Evolutionary conservation across 2,113 vertebrate species (phyloP), one percentile per base, ranked within the genome.

Genomic region (Vidua chalybeata): DNA sequence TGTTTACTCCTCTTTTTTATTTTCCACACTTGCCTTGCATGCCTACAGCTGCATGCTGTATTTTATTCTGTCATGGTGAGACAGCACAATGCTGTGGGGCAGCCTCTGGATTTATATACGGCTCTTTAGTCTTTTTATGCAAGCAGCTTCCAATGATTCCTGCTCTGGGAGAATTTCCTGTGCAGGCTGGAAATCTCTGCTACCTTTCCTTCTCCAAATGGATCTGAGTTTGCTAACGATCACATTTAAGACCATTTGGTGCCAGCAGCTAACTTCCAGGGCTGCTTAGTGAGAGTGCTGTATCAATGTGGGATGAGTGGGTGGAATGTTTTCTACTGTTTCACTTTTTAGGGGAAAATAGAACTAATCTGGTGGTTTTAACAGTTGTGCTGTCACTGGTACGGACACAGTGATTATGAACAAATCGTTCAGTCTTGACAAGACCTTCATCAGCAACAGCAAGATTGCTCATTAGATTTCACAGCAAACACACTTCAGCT

Each of bases 281-380:
- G 71, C 87, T 92, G 89, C 89, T 91, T 56, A 91, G 77, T 66
- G 87, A 97, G 79, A 17, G 24, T 79, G 49, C 74, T 43, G 14
- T 33, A 87, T 45, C 74, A 75, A 14, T 79, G 87, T 21, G 27
- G 84, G 61, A 87, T 89, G 93, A 95, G 95, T 91, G 89, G 91
- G 93, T 87, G 80, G 93, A 94, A 91, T 96, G 94, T 95, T 96
- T 97, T 94, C 93, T 79, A 58, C 94, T 94, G 80, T 94, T 95
- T 96, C 92, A 90, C 39, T 92, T 93, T 87, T 94, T 46, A 82
- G n/a, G 49, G 71, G 84, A 91, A 95, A 94, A 96, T 82, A 87
- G 52, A 94, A 89, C 49, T 84, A 94, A 95, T 93, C 55, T 89
- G 89, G 80, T 82, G 56, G 62, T 78, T 94, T 96, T 89, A 95